Conservation (phyloP, 2,888 invertebrate species). For the Venustoraphidia nigricollis region DNA sequence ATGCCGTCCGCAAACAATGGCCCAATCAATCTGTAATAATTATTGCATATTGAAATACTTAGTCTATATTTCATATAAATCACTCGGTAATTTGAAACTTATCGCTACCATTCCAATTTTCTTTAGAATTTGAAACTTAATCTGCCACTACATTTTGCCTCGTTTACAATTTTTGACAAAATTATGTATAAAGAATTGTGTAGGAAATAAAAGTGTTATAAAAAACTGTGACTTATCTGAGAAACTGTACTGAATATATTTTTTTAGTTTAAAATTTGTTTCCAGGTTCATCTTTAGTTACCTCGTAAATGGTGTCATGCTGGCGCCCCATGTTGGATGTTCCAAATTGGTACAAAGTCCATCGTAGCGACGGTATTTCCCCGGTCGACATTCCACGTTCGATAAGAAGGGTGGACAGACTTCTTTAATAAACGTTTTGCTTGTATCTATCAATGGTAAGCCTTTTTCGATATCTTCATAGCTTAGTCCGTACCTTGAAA, state of each 20-base stretch:
- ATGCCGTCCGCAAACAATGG: constrained; percentile 77
- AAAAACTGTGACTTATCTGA: too few relatives aligned
- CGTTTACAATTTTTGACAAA: too few relatives aligned
- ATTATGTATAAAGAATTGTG: too few relatives aligned
- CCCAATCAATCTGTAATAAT: constrained; percentile 42
- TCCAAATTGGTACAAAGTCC: constrained; percentile 80
- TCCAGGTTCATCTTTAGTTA: constrained; percentile 16
- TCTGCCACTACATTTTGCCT: too few relatives aligned
- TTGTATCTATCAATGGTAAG: constrained; percentile 73
- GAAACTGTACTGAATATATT: too few relatives aligned
- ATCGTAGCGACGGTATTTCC: constrained; percentile 74
- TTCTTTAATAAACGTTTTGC: constrained; percentile 70
- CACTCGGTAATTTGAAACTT: neutral
- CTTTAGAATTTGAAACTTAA: too few relatives aligned
- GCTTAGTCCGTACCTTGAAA: constrained; percentile 60
- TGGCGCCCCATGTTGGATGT: constrained; percentile 81
- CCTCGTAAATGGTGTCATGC: constrained; percentile 73
- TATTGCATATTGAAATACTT: neutral
- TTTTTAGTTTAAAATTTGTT: too few relatives aligned
- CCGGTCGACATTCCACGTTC: constrained; percentile 75
- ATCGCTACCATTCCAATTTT: too few relatives aligned
- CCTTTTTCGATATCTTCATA: constrained; percentile 80
- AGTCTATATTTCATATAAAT: neutral
- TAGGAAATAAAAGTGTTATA: too few relatives aligned
- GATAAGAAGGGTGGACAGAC: constrained; percentile 78